These are phyloP conservation scores for Scaptomyza tumidula DNA, from an alignment of 2,888 invertebrate genomes.

Conservation along the genomic window DNA sequence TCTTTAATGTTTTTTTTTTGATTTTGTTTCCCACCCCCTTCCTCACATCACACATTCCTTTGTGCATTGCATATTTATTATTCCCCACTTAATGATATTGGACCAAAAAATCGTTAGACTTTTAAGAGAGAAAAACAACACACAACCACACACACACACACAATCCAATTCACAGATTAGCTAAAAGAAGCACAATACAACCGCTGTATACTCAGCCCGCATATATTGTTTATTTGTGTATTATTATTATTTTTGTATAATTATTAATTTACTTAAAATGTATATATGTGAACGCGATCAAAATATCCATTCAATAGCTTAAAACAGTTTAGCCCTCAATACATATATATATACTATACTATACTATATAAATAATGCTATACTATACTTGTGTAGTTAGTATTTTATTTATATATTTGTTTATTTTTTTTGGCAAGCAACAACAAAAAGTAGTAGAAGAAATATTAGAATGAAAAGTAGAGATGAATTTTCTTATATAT, in stretches of 20 bases:
- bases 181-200: conserved; percentile 15
- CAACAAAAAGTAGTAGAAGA: conserved; percentile 14
- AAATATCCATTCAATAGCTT: conserved; percentile 57
- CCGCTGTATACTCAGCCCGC: conserved; percentile 71
- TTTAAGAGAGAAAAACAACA: conserved; percentile 10
- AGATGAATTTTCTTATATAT: conserved; percentile 56
- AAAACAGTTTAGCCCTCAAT: conserved; percentile 41
- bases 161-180: conserved; percentile 19
- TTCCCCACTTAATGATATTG: conserved; percentile 41
- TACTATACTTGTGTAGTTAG: conserved; percentile 6
- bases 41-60: conserved; percentile 14
- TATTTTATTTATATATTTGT: conserved; percentile 7
- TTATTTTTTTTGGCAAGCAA: conserved; percentile 38
- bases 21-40: conserved; percentile 19
- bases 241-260: conserved; percentile 60
- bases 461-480: conserved; percentile 36
- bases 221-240: conserved; percentile 72
- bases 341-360: conserved; percentile 20
- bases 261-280: conserved; percentile 64
- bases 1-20: conserved; percentile 29
- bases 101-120: conserved; percentile 1
- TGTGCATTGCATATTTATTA: conserved; percentile 69
- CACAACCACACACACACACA: background rate
- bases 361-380: conserved; percentile 14
- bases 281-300: conserved; percentile 65